Percentiles rank a stretch among this genome's conserved stretches.
phyloP scores from a whole-genome alignment of 2,888 invertebrate genomes.

The Polymixis flavicincta region DNA sequence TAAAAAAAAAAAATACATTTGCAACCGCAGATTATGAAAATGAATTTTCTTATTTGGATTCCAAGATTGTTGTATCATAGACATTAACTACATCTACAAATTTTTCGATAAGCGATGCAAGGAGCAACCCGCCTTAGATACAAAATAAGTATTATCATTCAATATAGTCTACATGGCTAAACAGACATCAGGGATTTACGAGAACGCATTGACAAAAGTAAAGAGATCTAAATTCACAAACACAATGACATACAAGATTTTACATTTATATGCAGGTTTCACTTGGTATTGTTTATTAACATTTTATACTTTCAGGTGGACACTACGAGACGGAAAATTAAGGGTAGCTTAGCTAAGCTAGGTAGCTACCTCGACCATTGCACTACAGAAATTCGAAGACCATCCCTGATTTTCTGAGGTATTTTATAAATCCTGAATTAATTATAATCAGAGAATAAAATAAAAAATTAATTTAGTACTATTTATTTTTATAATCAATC shows the following conservation, averaged over 20 bases:
- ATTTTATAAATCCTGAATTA: conserved; percentile 3
- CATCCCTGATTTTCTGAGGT: not conserved
- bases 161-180: conserved; percentile 11
- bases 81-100: conserved; percentile 32
- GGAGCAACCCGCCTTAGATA: conserved; percentile 18
- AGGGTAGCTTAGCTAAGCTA: too few species aligned
- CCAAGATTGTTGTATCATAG: conserved; percentile 12
- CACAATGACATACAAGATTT: conserved; percentile 28
- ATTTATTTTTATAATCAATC: not conserved
- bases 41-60: conserved; percentile 32
- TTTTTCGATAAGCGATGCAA: conserved; percentile 34
- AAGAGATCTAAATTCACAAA: conserved; percentile 16
- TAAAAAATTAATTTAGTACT: not conserved
- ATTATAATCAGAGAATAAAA: not conserved
- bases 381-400: not conserved
- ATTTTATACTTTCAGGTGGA: conserved; percentile 3
- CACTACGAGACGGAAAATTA: not conserved
- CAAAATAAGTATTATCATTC: conserved; percentile 12
- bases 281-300: conserved; percentile 16
- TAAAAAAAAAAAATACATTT: not conserved
- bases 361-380: not conserved
- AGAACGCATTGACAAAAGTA: conserved; percentile 51
- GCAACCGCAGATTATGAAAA: conserved; percentile 6
- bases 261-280: conserved; percentile 13
- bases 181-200: conserved; percentile 31